Evolutionary conservation across 2,797 vertebrate species (phyloP).

Genomic region (Cossypha dichroa): DNA sequence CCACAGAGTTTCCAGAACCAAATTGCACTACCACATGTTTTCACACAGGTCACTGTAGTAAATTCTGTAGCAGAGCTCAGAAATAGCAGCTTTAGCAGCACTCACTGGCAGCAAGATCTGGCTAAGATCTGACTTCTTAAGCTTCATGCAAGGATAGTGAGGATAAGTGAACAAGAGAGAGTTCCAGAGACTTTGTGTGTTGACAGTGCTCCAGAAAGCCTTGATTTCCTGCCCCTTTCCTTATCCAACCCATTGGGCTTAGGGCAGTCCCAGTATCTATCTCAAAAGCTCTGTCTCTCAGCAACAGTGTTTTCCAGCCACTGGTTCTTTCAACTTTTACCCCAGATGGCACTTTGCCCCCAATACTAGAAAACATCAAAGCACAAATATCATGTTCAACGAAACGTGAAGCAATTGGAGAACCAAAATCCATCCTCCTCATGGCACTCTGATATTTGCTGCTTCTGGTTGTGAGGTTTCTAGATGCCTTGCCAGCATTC

Average conservation of each 20-base stretch:
- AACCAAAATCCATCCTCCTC: neutral
- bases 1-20: neutral
- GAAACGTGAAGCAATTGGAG: neutral
- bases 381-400: neutral
- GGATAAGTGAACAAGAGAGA: neutral
- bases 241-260: neutral
- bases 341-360: neutral
- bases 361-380: neutral
- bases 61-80: neutral
- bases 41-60: neutral
- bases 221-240: neutral
- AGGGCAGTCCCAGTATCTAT: neutral
- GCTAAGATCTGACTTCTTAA: neutral
- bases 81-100: neutral
- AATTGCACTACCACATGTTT: neutral
- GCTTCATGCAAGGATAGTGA: accelerated
- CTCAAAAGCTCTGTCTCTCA: neutral
- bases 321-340: conserved; percentile 1
- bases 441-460: neutral
- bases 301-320: neutral
- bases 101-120: neutral
- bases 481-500: neutral
- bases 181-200: neutral
- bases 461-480: neutral
- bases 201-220: neutral